Percentiles rank a stretch among this genome's conserved stretches.
phyloP scores from a whole-genome alignment of 2,113 vertebrate species.

The Cairina moschata region DNA sequence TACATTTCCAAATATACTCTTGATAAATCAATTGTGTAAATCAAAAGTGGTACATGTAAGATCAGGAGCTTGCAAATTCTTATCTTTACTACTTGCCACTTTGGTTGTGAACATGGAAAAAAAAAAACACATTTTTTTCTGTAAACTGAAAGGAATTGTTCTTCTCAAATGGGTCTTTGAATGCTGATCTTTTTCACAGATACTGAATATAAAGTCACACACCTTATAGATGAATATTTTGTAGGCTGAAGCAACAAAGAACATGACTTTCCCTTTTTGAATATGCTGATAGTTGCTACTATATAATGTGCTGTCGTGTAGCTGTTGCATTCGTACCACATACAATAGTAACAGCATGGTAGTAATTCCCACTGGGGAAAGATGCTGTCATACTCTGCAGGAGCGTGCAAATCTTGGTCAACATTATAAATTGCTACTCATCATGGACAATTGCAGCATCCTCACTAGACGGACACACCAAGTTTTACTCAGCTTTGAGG shows the following conservation, averaged over 20 bases:
- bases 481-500: not conserved
- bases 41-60: not conserved
- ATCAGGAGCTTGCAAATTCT: not conserved
- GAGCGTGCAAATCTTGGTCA: not conserved
- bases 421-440: not conserved
- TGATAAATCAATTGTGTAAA: not conserved
- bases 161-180: not conserved
- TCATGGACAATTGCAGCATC: not conserved
- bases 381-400: accelerated
- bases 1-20: not conserved
- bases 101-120: not conserved
- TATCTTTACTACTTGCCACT: not conserved
- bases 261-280: not conserved
- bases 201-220: not conserved
- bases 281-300: not conserved
- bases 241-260: not conserved
- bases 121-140: not conserved
- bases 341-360: not conserved
- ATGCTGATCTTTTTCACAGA: not conserved
- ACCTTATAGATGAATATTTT: not conserved
- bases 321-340: not conserved
- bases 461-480: not conserved
- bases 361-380: not conserved
- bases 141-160: not conserved
- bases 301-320: not conserved